Percentiles rank a stretch among this genome's conserved stretches.
These are phyloP conservation scores for Masnerella sp. DNA, from an alignment of 2,888 invertebrate species.

Conservation along the genomic window DNA sequence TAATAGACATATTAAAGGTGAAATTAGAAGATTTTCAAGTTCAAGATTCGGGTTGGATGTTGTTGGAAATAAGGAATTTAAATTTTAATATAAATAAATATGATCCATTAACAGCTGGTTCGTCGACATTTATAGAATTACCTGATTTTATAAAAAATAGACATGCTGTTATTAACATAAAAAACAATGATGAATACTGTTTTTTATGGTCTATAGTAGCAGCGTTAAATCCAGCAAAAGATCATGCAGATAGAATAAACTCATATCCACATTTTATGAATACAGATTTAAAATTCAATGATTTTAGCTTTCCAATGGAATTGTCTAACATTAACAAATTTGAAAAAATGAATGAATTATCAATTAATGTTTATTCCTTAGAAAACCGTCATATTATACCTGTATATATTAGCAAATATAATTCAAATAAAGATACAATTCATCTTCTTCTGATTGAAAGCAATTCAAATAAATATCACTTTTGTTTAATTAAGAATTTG, in stretches of 20 bases:
- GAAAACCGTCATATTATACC: slow-evolving; percentile 13
- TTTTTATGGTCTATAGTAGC: slow-evolving; percentile 37
- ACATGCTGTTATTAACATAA: slow-evolving; percentile 31
- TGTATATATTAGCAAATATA: slow-evolving; percentile 12
- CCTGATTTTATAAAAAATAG: slow-evolving; percentile 28
- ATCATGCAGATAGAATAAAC: not conserved
- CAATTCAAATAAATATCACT: not conserved
- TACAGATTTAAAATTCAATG: slow-evolving; percentile 8
- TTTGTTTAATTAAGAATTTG: slow-evolving; percentile 20
- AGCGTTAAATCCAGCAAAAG: slow-evolving; percentile 13
- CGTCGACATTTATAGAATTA: slow-evolving; percentile 26
- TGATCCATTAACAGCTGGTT: slow-evolving; percentile 11
- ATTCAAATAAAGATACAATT: not conserved
- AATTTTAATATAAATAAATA: slow-evolving; percentile 28
- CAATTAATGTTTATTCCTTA: slow-evolving; percentile 31
- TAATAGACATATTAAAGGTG: slow-evolving; percentile 5
- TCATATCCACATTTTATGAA: slow-evolving; percentile 18
- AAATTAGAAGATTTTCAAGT: slow-evolving; percentile 32
- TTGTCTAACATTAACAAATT: slow-evolving; percentile 29
- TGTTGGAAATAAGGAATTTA: slow-evolving; percentile 27
- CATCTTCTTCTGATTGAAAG: not conserved
- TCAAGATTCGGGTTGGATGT: slow-evolving; percentile 23
- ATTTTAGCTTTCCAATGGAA: slow-evolving; percentile 2
- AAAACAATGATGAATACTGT: slow-evolving; percentile 40
- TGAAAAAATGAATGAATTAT: slow-evolving; percentile 35